Percentiles rank a stretch among this genome's conserved stretches.
Evolutionary conservation across 2,113 vertebrate genomes (phyloP).

Genomic region (Diglossa brunneiventris): DNA sequence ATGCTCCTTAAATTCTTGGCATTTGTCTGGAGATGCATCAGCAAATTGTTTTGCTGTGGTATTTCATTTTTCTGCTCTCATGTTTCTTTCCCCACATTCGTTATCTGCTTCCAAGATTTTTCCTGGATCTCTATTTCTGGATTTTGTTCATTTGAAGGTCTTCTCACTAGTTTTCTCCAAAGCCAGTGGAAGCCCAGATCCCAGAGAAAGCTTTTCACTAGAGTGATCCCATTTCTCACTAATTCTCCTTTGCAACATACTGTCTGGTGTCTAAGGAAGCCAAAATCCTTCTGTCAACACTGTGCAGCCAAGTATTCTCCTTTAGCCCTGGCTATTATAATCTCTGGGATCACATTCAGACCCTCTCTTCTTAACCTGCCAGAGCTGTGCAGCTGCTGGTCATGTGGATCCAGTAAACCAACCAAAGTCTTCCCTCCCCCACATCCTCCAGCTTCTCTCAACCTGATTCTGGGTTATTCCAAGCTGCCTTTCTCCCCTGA

Average conservation of each 20-base stretch:
- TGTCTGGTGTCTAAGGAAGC: not conserved
- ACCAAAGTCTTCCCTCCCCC: not conserved
- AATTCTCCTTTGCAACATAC: not conserved
- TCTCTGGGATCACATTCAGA: not conserved
- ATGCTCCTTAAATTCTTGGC: not conserved
- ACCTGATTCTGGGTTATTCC: not conserved
- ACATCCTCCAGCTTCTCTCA: not conserved
- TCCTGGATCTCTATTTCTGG: not conserved
- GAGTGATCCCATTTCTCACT: not conserved
- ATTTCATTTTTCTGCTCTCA: not conserved
- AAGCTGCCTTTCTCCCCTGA: not conserved
- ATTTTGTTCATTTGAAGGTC: not conserved
- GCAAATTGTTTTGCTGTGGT: not conserved
- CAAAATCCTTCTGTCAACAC: not conserved
- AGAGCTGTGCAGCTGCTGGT: not conserved
- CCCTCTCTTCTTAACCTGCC: not conserved
- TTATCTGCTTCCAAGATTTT: not conserved
- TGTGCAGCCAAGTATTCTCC: not conserved
- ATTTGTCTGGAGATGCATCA: not conserved
- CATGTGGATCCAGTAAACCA: not conserved
- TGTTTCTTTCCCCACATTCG: rapidly evolving
- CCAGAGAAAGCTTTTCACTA: not conserved
- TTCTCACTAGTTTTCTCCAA: not conserved
- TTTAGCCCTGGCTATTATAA: not conserved
- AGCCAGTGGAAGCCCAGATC: not conserved